A percentile compares a stretch with the other conserved stretches of the same genome.
Conservation (phyloP, 2,797 vertebrate genomes). For the Choloepus didactylus region DNA sequence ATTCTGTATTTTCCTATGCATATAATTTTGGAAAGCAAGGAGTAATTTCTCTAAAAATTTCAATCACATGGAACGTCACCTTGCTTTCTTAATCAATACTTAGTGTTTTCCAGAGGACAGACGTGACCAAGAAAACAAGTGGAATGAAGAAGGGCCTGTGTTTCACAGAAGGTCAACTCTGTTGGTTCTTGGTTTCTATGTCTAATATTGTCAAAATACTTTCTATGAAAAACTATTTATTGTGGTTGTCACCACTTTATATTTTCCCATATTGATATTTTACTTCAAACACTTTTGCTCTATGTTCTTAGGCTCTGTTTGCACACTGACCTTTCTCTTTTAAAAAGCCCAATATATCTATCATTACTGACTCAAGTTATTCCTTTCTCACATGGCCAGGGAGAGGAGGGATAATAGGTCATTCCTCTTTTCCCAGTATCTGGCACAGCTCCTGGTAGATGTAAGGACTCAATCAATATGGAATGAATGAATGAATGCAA, state of each 20-base stretch:
- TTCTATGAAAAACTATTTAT: conserved; percentile 30
- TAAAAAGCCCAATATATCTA: background rate
- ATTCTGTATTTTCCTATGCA: background rate
- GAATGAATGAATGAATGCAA: conserved; percentile 11
- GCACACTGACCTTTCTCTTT: background rate
- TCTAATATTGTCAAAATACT: background rate
- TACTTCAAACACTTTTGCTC: background rate
- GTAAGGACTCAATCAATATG: background rate
- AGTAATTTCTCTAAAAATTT: background rate
- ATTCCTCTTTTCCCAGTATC: background rate
- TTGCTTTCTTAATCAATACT: background rate
- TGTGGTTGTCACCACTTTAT: conserved; percentile 11
- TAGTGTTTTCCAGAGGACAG: background rate
- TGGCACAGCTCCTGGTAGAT: background rate
- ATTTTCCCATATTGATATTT: conserved; percentile 23
- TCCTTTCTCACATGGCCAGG: background rate
- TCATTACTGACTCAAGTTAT: background rate
- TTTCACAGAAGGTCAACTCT: background rate
- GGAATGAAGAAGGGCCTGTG: background rate
- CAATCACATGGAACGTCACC: background rate
- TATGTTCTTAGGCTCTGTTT: background rate
- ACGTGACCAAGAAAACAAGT: background rate
- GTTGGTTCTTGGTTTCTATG: background rate
- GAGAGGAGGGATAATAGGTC: background rate
- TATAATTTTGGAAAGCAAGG: background rate